phyloP scores from a whole-genome alignment of 2,113 vertebrate species.

The Rynchops niger region DNA sequence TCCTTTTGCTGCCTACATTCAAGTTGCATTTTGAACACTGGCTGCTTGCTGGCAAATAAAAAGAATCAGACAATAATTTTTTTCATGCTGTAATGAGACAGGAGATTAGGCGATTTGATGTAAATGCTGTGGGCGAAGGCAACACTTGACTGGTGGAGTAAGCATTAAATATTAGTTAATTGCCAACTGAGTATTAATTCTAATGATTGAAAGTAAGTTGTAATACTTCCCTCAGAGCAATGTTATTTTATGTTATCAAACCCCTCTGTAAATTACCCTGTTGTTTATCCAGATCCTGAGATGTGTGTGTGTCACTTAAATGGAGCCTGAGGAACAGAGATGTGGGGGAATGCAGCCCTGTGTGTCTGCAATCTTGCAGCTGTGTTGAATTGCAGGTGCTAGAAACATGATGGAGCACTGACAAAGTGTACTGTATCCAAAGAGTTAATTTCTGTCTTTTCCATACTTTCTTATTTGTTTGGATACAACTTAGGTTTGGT shows the following conservation, averaged over 20 bases:
- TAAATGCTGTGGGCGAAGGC: conserved; percentile 82
- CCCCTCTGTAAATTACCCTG: not conserved
- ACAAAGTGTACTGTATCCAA: not conserved
- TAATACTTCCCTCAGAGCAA: not conserved
- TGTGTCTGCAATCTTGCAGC: not conserved
- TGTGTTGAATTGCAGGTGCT: not conserved
- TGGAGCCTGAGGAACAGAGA: not conserved
- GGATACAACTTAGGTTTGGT: not conserved
- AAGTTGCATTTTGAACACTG: conserved; percentile 86
- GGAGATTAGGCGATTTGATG: conserved; percentile 89
- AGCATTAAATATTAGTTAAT: conserved; percentile 35
- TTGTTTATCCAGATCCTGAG: not conserved
- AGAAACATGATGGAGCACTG: not conserved
- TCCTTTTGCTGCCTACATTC: conserved; percentile 82
- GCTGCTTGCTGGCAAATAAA: conserved; percentile 84
- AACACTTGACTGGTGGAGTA: conserved; percentile 90
- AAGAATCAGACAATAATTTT: conserved; percentile 83
- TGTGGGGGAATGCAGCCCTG: not conserved
- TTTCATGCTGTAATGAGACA: conserved; percentile 85
- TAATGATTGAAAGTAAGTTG: not conserved
- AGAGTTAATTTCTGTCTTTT: not conserved
- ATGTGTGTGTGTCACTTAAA: not conserved
- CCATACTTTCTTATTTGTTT: conserved; percentile 11
- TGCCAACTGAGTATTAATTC: not conserved
- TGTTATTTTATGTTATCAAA: not conserved